Evolutionary conservation across 1,140 invertebrate species (phyloP).

Genomic region (Adoxophyes honmai): DNA sequence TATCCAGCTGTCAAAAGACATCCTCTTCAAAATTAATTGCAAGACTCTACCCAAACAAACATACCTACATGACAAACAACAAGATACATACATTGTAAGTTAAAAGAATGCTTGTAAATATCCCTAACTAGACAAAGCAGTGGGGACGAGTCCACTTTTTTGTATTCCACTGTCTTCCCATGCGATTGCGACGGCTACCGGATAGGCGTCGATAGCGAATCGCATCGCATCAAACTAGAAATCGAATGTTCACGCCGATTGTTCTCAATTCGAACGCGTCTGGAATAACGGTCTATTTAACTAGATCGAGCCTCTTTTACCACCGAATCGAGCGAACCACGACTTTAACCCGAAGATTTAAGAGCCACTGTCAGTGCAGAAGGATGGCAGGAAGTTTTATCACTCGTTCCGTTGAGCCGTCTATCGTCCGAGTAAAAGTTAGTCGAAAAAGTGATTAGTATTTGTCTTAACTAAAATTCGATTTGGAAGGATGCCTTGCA

Average conservation of each 20-base stretch:
- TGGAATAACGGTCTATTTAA: constrained; percentile 10
- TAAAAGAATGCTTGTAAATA: too few relatives aligned
- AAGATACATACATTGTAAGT: too few relatives aligned
- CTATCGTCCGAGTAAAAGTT: constrained; percentile 8
- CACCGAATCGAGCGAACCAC: background rate
- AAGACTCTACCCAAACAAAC: too few relatives aligned
- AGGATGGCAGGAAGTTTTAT: background rate
- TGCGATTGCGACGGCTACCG: background rate
- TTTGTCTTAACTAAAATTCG: constrained; percentile 14
- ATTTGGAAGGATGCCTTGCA: constrained; percentile 5
- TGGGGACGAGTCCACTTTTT: too few relatives aligned
- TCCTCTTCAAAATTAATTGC: too few relatives aligned
- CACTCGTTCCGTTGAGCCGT: constrained; percentile 4
- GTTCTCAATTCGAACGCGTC: constrained; percentile 11
- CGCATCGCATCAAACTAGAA: constrained; percentile 5
- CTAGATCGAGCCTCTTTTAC: background rate
- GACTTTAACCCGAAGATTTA: background rate
- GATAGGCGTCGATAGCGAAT: background rate
- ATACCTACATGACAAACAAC: too few relatives aligned
- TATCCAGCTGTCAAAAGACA: too few relatives aligned
- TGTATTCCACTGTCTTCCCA: too few relatives aligned
- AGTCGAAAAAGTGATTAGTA: constrained; percentile 13
- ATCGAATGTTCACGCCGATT: constrained; percentile 12
- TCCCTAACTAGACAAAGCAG: too few relatives aligned
- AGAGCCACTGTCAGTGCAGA: background rate